Evolutionary conservation across 2,888 invertebrate species (phyloP), one percentile per base, ranked within the genome.

Genomic region (Sepiola atlantica): DNA sequence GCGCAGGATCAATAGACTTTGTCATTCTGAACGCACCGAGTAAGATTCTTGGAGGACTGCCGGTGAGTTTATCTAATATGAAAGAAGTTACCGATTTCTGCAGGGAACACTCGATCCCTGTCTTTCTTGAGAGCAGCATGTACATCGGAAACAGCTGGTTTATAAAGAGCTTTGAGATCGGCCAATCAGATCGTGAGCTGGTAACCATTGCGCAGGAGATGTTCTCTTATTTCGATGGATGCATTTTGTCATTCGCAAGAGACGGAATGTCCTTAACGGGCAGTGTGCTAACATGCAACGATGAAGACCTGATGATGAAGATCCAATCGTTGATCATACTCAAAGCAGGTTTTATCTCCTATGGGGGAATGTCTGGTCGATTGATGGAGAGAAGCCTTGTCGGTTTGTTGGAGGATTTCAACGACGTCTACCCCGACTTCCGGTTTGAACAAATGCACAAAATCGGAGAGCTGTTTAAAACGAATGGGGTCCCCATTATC

Each of bases 141-240:
- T 94, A 94, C 55, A 94, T 90, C 8, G 95, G 94, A 61, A 95
- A 95, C 57, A 92, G 94, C 28, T 95, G 94, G 94, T 94, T 94
- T 61, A 94, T 94, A 14, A 95, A 95, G 92, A 90, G 57, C 35
- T 55, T 54, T 32, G 95, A 95, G 77, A 20, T 32, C 2, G 92
- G 61, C 35, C 94, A 94, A 94, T 16, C 32, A 16, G 90, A 77
- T 0, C 94, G 92, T 54, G 55, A 94, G 2, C 91, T 92, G 16
- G 12, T 91, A 20, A 92, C 55, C 20, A 95, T 95, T 10, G 77
- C 94, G 24, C 57, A 55, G 54, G 94, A 95, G 61, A 95, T 95
- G 95, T 95, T 95, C 45, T 93, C 94, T 3, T 93, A 92, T 90
- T 94, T 94, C 94, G 95, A 94, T 35, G 94, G 94, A 24, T 91